Evolutionary conservation across 2,797 vertebrate genomes (phyloP).

Genomic region (Brachyalestes nurse): DNA sequence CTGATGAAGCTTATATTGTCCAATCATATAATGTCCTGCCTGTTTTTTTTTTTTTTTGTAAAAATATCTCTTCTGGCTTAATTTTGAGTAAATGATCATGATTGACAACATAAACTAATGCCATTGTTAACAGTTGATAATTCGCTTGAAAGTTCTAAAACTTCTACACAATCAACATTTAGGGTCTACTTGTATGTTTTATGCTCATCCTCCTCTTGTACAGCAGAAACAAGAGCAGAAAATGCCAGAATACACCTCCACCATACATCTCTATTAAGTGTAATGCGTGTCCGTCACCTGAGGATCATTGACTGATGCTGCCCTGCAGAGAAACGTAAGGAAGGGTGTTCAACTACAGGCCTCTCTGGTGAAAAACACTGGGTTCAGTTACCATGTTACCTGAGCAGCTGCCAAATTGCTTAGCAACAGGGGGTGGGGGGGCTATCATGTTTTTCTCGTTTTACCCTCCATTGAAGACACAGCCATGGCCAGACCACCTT

Average conservation of each 20-base stretch:
- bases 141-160: too few species aligned
- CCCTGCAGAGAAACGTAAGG: neutral
- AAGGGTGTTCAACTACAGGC: slow-evolving; percentile 17
- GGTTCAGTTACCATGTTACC: neutral
- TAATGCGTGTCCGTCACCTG: neutral
- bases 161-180: too few species aligned
- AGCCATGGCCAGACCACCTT: neutral
- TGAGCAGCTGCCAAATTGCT: neutral
- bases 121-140: too few species aligned
- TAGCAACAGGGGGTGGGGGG: neutral
- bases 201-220: too few species aligned
- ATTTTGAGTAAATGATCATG: too few species aligned
- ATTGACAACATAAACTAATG: too few species aligned
- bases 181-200: too few species aligned
- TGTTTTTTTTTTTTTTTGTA: too few species aligned
- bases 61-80: too few species aligned
- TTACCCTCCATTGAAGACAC: neutral
- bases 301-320: neutral
- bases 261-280: neutral
- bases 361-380: neutral
- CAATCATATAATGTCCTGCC: too few species aligned
- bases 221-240: too few species aligned
- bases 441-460: neutral
- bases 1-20: too few species aligned
- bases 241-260: neutral